Conservation (phyloP, 2,113 vertebrate genomes). For the Taxidea taxus region DNA sequence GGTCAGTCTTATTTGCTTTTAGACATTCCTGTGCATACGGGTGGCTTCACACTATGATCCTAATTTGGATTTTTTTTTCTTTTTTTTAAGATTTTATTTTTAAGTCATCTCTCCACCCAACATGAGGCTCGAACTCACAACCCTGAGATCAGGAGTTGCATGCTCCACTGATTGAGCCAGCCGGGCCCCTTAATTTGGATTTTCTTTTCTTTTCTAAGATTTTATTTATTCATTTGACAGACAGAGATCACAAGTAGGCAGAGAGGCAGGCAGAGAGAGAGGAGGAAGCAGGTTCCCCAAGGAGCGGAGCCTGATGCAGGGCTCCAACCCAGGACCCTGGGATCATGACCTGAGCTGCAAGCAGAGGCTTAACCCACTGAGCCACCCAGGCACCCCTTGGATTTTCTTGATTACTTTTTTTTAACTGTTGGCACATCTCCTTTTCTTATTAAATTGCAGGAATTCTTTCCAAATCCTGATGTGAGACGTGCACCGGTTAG, state of each 20-base stretch:
- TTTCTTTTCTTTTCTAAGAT: too few relatives aligned
- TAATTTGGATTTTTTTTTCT: background rate
- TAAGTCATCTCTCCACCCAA: background rate
- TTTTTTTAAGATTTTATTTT: background rate
- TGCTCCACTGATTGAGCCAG: too few relatives aligned
- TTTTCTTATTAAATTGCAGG: background rate
- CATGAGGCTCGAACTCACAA: background rate
- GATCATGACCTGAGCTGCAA: too few relatives aligned
- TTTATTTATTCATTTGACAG: too few relatives aligned
- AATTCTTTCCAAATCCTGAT: background rate
- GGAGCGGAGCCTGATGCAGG: too few relatives aligned
- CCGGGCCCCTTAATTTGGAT: too few relatives aligned
- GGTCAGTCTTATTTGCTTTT: background rate
- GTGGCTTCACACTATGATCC: background rate
- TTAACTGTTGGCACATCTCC: background rate
- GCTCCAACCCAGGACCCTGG: too few relatives aligned
- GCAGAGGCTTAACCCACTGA: too few relatives aligned
- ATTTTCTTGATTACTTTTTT: background rate
- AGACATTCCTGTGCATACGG: background rate
- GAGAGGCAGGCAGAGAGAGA: too few relatives aligned
- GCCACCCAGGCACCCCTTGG: too few relatives aligned
- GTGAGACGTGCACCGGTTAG: background rate
- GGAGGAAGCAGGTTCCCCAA: too few relatives aligned
- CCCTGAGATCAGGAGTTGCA: background rate
- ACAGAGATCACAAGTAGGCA: too few relatives aligned